Percentiles rank a stretch among this genome's conserved stretches.
Conservation (phyloP, 2,797 vertebrate species). For the Sebastes steindachneri region DNA sequence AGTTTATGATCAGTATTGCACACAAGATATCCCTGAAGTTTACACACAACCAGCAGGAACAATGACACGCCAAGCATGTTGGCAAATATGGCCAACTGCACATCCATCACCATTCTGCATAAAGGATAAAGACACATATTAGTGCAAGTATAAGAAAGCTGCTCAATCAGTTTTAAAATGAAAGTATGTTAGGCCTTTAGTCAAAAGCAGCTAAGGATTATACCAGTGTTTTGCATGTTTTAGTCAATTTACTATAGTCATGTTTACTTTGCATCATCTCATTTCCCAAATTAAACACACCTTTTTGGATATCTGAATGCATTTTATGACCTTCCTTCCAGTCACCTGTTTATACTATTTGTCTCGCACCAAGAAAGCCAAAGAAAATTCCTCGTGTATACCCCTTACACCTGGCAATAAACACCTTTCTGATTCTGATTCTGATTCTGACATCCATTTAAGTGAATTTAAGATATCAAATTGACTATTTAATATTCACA, state of each 20-base stretch:
- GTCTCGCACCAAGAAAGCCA: no score
- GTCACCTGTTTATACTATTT: neutral
- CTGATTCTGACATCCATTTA: neutral
- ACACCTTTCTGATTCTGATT: no score
- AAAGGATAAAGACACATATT: neutral
- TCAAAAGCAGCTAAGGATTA: neutral
- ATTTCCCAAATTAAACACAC: neutral
- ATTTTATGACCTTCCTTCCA: neutral
- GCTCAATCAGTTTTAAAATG: neutral
- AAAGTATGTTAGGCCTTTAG: neutral
- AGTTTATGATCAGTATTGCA: neutral
- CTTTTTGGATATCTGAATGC: neutral
- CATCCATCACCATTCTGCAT: slow-evolving; percentile 95
- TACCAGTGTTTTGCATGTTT: neutral
- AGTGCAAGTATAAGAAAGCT: neutral
- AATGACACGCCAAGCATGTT: slow-evolving; percentile 98
- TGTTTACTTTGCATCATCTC: neutral
- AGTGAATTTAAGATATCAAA: neutral
- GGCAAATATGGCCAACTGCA: slow-evolving; percentile 97
- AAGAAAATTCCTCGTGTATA: no score
- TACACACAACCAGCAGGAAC: slow-evolving; percentile 91
- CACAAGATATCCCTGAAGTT: neutral
- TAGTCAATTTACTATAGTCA: neutral
- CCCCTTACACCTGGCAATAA: no score
- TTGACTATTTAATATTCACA: no score